Conservation (phyloP, 2,888 invertebrate species). For the Cantharis flavilabris region DNA sequence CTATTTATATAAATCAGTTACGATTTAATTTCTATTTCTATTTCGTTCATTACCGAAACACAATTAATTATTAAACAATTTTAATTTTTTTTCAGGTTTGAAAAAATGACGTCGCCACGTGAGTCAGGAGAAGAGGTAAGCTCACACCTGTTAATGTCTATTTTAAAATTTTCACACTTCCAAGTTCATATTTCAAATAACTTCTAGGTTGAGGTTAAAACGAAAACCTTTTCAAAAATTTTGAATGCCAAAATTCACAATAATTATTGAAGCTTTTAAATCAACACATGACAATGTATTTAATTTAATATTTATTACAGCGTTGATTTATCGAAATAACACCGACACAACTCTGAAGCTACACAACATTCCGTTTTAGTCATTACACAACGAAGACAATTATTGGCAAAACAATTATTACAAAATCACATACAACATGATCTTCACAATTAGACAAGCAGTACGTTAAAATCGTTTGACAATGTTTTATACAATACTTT, state of each 20-base stretch:
- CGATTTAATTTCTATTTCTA: constrained; percentile 31
- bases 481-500: neutral
- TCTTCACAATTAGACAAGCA: constrained; percentile 50
- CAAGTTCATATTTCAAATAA: constrained; percentile 13
- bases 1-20: constrained; percentile 58
- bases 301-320: constrained; percentile 1
- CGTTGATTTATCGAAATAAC: neutral
- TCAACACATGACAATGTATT: neutral
- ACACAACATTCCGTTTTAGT: neutral
- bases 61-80: neutral
- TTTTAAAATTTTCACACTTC: constrained; percentile 6
- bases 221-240: neutral
- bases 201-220: constrained; percentile 13
- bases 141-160: constrained; percentile 5
- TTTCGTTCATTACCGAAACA: constrained; percentile 13
- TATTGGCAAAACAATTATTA: constrained; percentile 2
- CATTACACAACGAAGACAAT: constrained; percentile 10
- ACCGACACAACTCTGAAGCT: neutral
- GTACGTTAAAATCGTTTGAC: constrained; percentile 45
- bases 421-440: constrained; percentile 33
- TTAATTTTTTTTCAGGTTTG: constrained; percentile 4
- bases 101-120: constrained; percentile 8
- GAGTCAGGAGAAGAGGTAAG: constrained; percentile 17
- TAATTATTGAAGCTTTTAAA: neutral
- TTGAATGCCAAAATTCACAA: neutral